These are phyloP conservation scores for Phocides pigmalion DNA, from an alignment of 1,140 invertebrate genomes.

Conservation along the genomic window DNA sequence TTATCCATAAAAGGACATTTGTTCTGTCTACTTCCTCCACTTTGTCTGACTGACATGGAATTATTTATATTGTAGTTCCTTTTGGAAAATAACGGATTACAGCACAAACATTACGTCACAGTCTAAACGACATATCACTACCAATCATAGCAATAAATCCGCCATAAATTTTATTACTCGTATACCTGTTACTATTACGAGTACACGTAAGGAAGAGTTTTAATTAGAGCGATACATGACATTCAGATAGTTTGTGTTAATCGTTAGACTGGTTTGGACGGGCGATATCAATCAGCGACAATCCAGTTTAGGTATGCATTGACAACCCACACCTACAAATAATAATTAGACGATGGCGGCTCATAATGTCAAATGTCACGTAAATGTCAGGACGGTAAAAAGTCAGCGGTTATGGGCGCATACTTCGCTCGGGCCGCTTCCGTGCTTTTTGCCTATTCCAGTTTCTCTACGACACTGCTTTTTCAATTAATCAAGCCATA, in stretches of 20 bases:
- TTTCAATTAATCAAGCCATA: slow-evolving; percentile 26
- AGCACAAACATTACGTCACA: slow-evolving; percentile 12
- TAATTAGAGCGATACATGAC: slow-evolving; percentile 51
- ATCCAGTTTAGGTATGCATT: slow-evolving; percentile 71
- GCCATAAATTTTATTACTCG: slow-evolving; percentile 11
- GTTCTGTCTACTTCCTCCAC: not conserved
- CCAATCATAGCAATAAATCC: slow-evolving; percentile 19
- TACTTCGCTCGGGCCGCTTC: slow-evolving; percentile 42
- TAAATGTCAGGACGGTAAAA: slow-evolving; percentile 74
- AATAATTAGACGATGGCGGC: slow-evolving; percentile 70
- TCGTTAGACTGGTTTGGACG: slow-evolving; percentile 50
- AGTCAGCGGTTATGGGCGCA: slow-evolving; percentile 51
- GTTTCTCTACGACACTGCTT: slow-evolving; percentile 31
- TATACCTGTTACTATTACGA: slow-evolving; percentile 12
- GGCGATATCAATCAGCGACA: slow-evolving; percentile 62
- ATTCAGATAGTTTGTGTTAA: slow-evolving; percentile 46
- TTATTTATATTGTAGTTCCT: not conserved
- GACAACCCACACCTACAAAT: slow-evolving; percentile 74
- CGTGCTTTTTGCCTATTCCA: slow-evolving; percentile 45
- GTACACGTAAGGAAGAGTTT: slow-evolving; percentile 38
- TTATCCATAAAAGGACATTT: not conserved
- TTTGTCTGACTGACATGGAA: not conserved
- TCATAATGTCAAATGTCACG: slow-evolving; percentile 66
- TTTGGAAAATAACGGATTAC: not conserved
- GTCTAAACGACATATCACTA: slow-evolving; percentile 22